phyloP scores from a whole-genome alignment of 2,797 vertebrate species.

The Galaxias olidus region DNA sequence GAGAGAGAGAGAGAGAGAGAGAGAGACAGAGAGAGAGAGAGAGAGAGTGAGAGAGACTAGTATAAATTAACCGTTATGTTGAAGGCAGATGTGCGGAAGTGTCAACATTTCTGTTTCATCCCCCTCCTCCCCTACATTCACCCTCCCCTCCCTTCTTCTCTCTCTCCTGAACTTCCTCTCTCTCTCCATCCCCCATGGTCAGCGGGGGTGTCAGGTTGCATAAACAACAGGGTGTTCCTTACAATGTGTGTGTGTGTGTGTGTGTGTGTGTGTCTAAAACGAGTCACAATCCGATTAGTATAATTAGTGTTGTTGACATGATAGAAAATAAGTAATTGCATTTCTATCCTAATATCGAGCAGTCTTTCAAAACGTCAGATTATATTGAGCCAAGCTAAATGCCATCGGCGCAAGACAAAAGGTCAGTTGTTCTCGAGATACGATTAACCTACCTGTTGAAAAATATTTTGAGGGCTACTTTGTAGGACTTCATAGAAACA shows the following conservation, averaged over 20 bases:
- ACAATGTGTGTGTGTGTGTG: not conserved
- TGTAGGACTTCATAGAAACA: too few relatives aligned
- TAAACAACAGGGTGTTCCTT: not conserved
- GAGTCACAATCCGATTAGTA: not conserved
- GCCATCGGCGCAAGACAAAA: not conserved
- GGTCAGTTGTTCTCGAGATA: not conserved
- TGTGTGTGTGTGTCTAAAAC: conserved; percentile 1
- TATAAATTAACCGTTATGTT: conserved; percentile 3
- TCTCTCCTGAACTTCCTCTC: too few relatives aligned
- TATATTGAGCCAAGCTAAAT: not conserved
- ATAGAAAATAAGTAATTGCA: not conserved
- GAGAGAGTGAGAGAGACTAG: conserved; percentile 7
- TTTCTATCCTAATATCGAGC: not conserved
- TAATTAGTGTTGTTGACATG: not conserved
- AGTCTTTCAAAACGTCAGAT: not conserved
- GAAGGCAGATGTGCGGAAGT: not conserved
- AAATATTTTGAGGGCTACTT: not conserved
- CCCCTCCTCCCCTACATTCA: not conserved
- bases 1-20: conserved; percentile 17
- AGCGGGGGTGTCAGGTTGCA: conserved; percentile 15
- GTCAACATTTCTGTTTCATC: conserved; percentile 27
- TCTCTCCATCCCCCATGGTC: conserved; percentile 19
- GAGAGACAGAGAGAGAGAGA: conserved; percentile 1
- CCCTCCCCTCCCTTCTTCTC: not conserved
- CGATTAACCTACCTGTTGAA: not conserved